Conservation (phyloP, 2,113 vertebrate species). For the Noctilio leporinus region DNA sequence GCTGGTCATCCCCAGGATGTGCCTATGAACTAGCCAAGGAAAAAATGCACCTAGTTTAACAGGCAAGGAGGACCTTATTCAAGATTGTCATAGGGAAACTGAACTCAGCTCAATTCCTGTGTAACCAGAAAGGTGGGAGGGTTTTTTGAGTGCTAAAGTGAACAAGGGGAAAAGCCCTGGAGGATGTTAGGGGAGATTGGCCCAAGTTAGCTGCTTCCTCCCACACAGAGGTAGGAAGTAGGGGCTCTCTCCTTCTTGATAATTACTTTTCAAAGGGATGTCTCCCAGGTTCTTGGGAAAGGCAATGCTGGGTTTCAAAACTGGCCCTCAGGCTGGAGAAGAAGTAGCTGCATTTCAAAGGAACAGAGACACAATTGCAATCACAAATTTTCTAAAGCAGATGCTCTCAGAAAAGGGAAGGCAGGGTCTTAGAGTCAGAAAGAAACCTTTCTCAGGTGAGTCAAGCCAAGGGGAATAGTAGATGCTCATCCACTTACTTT, state of each 20-base stretch:
- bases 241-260: neutral
- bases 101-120: neutral
- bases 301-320: neutral
- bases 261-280: neutral
- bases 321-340: neutral
- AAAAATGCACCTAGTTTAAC: neutral
- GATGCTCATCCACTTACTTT: neutral
- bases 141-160: neutral
- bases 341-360: slow-evolving; percentile 29
- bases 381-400: neutral
- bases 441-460: neutral
- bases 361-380: neutral
- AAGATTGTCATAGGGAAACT: neutral
- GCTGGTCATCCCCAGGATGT: neutral
- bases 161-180: neutral
- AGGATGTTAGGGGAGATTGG: neutral
- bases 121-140: neutral
- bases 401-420: neutral
- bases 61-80: neutral
- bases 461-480: neutral
- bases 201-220: neutral
- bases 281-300: neutral
- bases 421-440: neutral
- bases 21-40: neutral
- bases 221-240: neutral